Base-by-base conservation (phyloP, 2,113 vertebrate genomes). In the Diphyllodes magnificus region DNA sequence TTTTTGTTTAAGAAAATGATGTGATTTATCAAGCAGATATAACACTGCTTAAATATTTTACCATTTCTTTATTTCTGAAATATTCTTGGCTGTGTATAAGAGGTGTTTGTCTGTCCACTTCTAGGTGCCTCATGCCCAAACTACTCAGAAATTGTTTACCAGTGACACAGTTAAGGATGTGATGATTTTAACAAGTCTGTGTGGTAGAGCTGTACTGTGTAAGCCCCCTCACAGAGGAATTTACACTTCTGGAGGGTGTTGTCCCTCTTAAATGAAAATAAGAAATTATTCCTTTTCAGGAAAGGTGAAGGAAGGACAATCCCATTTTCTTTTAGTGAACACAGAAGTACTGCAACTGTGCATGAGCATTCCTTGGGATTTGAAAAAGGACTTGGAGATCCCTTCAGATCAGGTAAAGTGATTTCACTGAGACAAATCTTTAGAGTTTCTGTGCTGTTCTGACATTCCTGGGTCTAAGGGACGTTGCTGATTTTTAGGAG, bases 161-260 rank as follows among this genome's bases (percentile, higher is more conserved):
- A 39, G 24, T 44, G 23, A 4, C 11, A 17, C 0, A 2, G 27
- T 70, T 35, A n/a, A 40, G 13, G 40, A 14, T 0, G 2, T 17
- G 31, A 33, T 49, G 65, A 13, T 59, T 77, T 27, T 31, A 23
- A 51, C 0, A 8, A 16, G 33, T 37, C 20, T 1, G 3, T 28
- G 7, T n/a, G n/a, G 35, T 59, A 35, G 13, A 60, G 31, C 51
- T 76, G 39, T 61, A 70, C 17, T 40, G 1, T 59, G 18, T 10
- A 13, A 95, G 45, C 3, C 11, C 6, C 20, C 39, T 70, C n/a
- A 33, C 1, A 33, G 33, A 27, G 64, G 16, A 72, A 19, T 6
- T 72, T 45, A 16, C 23, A 8, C 13, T 71, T 50, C 24, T 35
- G 7, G 19, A 77, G 37, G 31, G 5, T 2, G 0, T 60, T 75